Conservation (phyloP, 37 sponge, comb jelly and placozoan genomes). For the Theonella swinhoei region DNA sequence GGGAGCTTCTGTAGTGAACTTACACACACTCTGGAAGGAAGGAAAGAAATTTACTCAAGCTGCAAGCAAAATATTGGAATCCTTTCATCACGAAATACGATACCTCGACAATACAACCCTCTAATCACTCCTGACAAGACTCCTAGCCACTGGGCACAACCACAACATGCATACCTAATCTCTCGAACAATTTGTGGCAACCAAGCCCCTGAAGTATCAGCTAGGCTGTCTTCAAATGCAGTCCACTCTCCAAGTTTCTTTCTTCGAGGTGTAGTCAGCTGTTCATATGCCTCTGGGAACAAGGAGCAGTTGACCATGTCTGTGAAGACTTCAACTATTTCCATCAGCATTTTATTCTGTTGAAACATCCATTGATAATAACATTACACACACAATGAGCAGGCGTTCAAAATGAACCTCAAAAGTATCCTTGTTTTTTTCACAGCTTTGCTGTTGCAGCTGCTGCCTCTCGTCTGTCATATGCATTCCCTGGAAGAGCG, state of each 20-base stretch:
- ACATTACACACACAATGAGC: not conserved
- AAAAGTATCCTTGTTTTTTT: conserved; percentile 40
- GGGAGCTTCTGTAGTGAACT: conserved; percentile 40
- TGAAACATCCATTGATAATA: not conserved
- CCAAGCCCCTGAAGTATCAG: conserved; percentile 77
- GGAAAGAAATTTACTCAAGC: not conserved
- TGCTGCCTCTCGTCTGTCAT: conserved; percentile 58
- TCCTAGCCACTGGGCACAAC: no score
- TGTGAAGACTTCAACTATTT: conserved; percentile 70
- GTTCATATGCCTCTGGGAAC: conserved; percentile 58
- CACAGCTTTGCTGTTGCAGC: conserved; percentile 33
- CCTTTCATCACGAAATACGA: no score
- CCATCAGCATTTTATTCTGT: conserved; percentile 56
- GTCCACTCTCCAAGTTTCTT: conserved; percentile 74
- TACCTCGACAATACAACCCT: no score
- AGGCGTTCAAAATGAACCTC: conserved; percentile 47
- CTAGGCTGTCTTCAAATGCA: conserved; percentile 59
- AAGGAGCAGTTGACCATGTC: conserved; percentile 86
- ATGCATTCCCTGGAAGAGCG: conserved; percentile 70
- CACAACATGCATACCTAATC: conserved; percentile 55
- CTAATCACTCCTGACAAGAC: no score
- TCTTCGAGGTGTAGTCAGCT: conserved; percentile 41
- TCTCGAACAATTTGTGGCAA: conserved; percentile 82
- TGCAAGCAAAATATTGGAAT: no score
- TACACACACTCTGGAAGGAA: conserved; percentile 57